Evolutionary conservation across 2,888 invertebrate genomes (phyloP), one percentile per base, ranked within the genome.

Genomic region (Galerucella nymphaeae): DNA sequence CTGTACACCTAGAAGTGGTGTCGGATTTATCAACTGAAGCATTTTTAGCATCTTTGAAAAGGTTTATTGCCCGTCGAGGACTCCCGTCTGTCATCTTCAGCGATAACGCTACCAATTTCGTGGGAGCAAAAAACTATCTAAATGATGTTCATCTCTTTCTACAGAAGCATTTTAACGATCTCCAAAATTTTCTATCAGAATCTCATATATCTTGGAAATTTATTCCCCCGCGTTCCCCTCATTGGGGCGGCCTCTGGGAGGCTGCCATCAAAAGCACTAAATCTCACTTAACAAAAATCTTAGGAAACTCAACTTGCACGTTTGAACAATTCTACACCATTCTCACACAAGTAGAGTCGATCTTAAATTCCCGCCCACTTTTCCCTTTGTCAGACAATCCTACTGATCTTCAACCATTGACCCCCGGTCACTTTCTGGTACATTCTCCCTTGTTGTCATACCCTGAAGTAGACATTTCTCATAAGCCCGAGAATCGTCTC

Each of bases 21-120:
- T 45, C 45, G 45, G 45, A 45, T 45, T 4, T 45, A 45, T 45
- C 45, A 45, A 55, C 18, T 18, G 55, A 55, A 14, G 16, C 18
- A 55, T 55, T 55, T 18, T 11, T 55, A 18, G 16, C 16, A 10
- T 55, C 55, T 18, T 58, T 13, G 14, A 58, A 14, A 20, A 8
- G 58, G 13, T 58, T 58, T 23, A 23, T 18, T 58, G 58, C 58
- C n/a, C 57, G 66, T 6, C 57, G 66, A 67, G 66, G 66, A 14
- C 30, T 14, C 42, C 50, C 58, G 11, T n/a, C 41, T 4, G 48
- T 58, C 18, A 67, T 58, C 11, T 67, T 57, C 23, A 20, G 20
- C 16, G 68, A 66, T 38, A 67, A 72, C 30, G 72, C 64, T 16
- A 72, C 67, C 18, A 72, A 72, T 64, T 72, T 64, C 41, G 9